Base-by-base conservation (phyloP, 2,888 invertebrate species). In the Bugula neritina region DNA sequence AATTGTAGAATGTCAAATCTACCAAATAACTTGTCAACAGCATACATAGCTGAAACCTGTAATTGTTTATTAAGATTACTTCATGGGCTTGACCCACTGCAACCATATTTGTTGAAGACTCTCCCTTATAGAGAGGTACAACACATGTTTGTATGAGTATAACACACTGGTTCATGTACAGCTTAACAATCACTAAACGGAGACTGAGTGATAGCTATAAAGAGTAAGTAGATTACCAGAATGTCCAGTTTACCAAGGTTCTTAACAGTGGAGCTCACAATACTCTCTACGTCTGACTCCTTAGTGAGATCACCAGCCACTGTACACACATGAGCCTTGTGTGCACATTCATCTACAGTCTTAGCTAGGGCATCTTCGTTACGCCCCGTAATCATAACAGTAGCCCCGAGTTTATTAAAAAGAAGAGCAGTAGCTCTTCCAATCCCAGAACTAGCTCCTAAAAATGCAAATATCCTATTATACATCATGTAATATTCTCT, bases 391-490 rank as follows among this genome's bases (percentile, higher is more conserved):
- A 83, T 72, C 0, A 80, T 80, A 27, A 83, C 72, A 23, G 75
- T 73, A 0, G 82, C 82, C 35, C 84, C 84, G 25, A 82, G 77
- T 58, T 77, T 77, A 17, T 82, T 79, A 75, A 84, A 83, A 54
- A 81, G 73, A 35, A 82, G 75, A 43, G 83, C 82, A 69, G 82
- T 82, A 1, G 81, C 82, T 27, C 80, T 80, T 2, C 84, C 84
- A 72, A 84, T 84, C 23, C 84, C 84, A 69, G 82, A 81, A 72
- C 82, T 81, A 43, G 83, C 83, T 35, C 84, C 84, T 83, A 72
- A 5, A 73, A 25, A 54, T 29, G 54, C 3, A 73, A 17, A 69
- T 63, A 21, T 29, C 34, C 29, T 10, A 21, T n/a, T n/a, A 27
- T 70, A 72, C 17, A 34, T 70, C n/a, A n/a, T n/a, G n/a, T n/a